Evolutionary conservation across 1,140 invertebrate genomes (phyloP), one percentile per base, ranked within the genome.

Genomic region (Brachionus plicatilis): DNA sequence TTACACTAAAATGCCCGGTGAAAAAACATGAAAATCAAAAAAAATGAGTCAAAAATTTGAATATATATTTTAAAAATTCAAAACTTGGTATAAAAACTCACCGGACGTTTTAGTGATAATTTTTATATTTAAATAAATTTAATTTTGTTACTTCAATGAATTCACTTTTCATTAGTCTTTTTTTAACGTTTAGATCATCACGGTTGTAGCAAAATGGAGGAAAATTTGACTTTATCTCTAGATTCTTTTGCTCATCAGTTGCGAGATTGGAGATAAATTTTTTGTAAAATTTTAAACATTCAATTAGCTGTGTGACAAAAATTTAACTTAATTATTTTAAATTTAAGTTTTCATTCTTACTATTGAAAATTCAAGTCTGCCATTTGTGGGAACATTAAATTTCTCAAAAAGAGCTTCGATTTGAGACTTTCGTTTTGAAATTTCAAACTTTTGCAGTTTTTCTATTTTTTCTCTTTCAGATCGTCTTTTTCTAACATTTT

Each of bases 381-480:
- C 87, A 27, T 87, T 86, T 27, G 85, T 83, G 17, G 82, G 76
- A 17, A 85, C 66, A 85, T 86, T 87, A 88, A 89, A 90, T 80
- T 88, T 87, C 11, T 66, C 43, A 85, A 89, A 90, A 78, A 89
- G 88, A 12, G 86, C 84, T 75, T 87, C 85, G 6, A 89, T 85
- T 12, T 60, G 60, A 29, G 85, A 76, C 72, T 87, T 86, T 50
- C 88, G 85, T 56, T 87, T 85, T n/a, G 86, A 85, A 76, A 84
- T 85, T 75, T 89, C 88, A 27, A 85, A 29, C 37, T 85, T 78
- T 33, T 86, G 85, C 29, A 86, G 24, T 80, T 86, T 78, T 85
- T 88, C 87, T 56, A 84, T n/a, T 78, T 80, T 84, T 68, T 89
- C 89, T 85, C 89, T 85, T 56, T 90, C 88, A 80, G 87, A 86